Evolutionary conservation across 2,888 invertebrate species (phyloP), one percentile per base, ranked within the genome.

Genomic region (Cantharis nigra): DNA sequence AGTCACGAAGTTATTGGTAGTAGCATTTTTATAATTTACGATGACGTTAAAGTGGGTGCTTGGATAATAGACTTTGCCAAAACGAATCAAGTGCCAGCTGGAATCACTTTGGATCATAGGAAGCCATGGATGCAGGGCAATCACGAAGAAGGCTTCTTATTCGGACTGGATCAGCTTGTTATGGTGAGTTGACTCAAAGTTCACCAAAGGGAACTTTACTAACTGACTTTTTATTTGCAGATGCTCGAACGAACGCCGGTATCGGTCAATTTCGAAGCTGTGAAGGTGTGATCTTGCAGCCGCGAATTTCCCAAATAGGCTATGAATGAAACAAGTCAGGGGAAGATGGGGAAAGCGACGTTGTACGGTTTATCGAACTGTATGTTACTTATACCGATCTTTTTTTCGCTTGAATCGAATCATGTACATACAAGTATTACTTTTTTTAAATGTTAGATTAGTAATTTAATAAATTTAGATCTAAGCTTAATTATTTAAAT

Each of bases 11-110:
- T 98, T 77, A 94, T 97, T 84, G 97, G 97, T 49, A 97, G 97
- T 89, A 97, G 97, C 88, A 92, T 98, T 82, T 94, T 99, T 84
- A 94, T 99, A 84, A 95, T 98, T 79, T 97, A 97, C 87, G 98
- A 99, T 87, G 92, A 95, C 77, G 92, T 93, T 78, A 94, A 94
- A 84, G 95, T 95, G 49, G 97, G 97, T 23, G 97, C 95, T 9
- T 99, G 98, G 98, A 91, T 99, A 82, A 99, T 99, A 80, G 99
- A 99, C 87, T 99, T 99, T 87, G 98, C 98, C 70, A 99, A 99
- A 87, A 97, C 97, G 0, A 91, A 94, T 73, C 91, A 91, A 72
- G 90, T 98, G 69, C 94, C 95, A 0, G 91, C 92, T 20, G 93
- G 93, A 10, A 83, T 91, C 23, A 90, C 89, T 71, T 91, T 98